Evolutionary conservation across 2,888 invertebrate species (phyloP), one percentile per base, ranked within the genome.

Genomic region (Margaritifera margaritifera): DNA sequence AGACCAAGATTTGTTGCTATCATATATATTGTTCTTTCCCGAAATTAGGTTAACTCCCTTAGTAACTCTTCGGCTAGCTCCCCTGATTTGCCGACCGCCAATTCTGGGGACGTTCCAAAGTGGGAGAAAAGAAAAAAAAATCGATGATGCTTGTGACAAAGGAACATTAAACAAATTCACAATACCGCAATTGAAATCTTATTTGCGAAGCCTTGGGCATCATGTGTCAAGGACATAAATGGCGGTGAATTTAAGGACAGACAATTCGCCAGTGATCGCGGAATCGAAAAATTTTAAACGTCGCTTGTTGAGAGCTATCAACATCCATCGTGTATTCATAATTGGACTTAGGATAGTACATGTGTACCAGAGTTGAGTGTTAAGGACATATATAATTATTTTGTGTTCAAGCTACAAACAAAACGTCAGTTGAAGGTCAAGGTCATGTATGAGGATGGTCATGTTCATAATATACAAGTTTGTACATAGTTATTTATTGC

Each of bases 351-450:
- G 22, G 58, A 63, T 54, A 19, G 22, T n/a, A 20, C 27, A 52
- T 24, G n/a, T 11, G 0, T 68, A n/a, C 68, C 64, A 27, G 63
- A 59, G 24, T 15, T 68, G n/a, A 57, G 20, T 50, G 68, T 64
- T 31, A 68, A 68, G 60, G 68, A 68, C n/a, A 54, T 68, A n/a
- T 60, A 68, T 42, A 64, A 64, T 42, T 68, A 68, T 25, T 8
- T 68, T 27, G 63, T 68, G 18, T 50, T 53, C 18, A 68, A 68
- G n/a, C 20, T 58, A 11, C n/a, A 68, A 15, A 61, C 68, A 8
- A 68, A 62, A 57, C 68, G 68, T 19, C 62, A 68, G 52, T 31
- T 68, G 58, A 68, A 68, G 20, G 0, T 62, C 2, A 68, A 56
- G 22, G 64, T 64, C 6, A 58, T 64, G 25, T 64, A 64, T 50